These are phyloP conservation scores for Harpegnathos saltator DNA, from an alignment of 1,140 invertebrate genomes.

Conservation along the genomic window DNA sequence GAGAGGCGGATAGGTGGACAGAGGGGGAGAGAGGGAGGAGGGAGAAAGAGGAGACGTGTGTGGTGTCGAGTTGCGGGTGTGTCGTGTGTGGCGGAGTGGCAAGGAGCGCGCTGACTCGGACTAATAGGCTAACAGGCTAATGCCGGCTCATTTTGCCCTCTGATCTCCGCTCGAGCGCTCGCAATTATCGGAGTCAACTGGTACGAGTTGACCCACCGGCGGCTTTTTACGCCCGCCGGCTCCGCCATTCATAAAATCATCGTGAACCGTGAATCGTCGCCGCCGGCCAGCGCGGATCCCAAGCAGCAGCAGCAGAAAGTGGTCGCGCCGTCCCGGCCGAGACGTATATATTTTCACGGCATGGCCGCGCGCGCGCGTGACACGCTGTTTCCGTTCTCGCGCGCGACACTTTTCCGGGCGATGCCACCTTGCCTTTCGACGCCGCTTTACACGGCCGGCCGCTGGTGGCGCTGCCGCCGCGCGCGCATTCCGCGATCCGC, in stretches of 20 bases:
- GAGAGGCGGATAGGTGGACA: neutral
- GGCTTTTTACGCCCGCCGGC: conserved; percentile 65
- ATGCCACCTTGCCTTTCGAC: conserved; percentile 6
- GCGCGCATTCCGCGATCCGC: conserved; percentile 35
- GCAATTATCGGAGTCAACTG: conserved; percentile 83
- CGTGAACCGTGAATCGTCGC: conserved; percentile 40
- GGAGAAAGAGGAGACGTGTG: neutral
- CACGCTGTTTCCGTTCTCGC: neutral
- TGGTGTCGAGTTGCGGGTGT: conserved; percentile 52
- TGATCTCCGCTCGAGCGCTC: conserved; percentile 75
- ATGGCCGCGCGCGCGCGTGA: too few species aligned
- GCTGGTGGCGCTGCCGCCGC: too few species aligned
- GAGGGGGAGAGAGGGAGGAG: neutral
- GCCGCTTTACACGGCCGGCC: too few species aligned
- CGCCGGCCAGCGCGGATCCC: too few species aligned
- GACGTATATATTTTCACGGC: conserved; percentile 30
- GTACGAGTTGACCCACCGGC: conserved; percentile 79
- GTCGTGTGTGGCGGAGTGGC: conserved; percentile 60
- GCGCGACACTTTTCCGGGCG: conserved; percentile 14
- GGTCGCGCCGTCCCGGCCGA: neutral
- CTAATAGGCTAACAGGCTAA: conserved; percentile 83
- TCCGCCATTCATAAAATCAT: conserved; percentile 75
- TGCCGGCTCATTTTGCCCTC: conserved; percentile 81
- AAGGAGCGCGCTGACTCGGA: conserved; percentile 77
- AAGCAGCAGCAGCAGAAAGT: too few species aligned